A percentile compares a stretch with the other conserved stretches of the same genome.
phyloP scores from a whole-genome alignment of 2,797 vertebrate genomes.

The Premnoplex brunnescens region DNA sequence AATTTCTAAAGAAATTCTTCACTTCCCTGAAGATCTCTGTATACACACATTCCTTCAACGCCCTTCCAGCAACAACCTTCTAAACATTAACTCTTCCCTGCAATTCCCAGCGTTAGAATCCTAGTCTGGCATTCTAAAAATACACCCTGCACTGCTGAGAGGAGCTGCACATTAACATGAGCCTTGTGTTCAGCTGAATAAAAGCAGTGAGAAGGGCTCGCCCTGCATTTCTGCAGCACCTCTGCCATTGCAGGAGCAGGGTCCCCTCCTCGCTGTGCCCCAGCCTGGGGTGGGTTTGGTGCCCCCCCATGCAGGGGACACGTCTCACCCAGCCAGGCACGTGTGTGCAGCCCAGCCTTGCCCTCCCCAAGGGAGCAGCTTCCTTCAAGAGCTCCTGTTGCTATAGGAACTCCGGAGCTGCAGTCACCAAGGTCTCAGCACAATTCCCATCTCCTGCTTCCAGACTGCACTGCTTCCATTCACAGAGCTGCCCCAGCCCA shows the following conservation, averaged over 20 bases:
- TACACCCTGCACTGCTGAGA: neutral
- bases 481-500: neutral
- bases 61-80: neutral
- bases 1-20: neutral
- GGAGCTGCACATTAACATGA: neutral
- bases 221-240: neutral
- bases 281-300: neutral
- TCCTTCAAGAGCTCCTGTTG: conserved; percentile 64
- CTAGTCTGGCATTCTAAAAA: conserved; percentile 7
- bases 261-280: neutral
- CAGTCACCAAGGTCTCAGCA: conserved; percentile 46
- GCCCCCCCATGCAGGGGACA: neutral
- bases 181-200: neutral
- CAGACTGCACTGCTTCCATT: neutral
- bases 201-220: neutral
- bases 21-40: neutral
- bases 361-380: conserved; percentile 27
- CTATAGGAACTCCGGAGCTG: conserved; percentile 69
- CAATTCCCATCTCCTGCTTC: neutral
- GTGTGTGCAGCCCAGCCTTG: neutral
- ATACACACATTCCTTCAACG: neutral
- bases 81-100: neutral
- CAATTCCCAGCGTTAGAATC: neutral
- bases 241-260: fast-evolving
- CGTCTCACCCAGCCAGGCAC: neutral